Base-by-base conservation (phyloP, 2,113 vertebrate genomes). In the Atractosteus spatula region DNA sequence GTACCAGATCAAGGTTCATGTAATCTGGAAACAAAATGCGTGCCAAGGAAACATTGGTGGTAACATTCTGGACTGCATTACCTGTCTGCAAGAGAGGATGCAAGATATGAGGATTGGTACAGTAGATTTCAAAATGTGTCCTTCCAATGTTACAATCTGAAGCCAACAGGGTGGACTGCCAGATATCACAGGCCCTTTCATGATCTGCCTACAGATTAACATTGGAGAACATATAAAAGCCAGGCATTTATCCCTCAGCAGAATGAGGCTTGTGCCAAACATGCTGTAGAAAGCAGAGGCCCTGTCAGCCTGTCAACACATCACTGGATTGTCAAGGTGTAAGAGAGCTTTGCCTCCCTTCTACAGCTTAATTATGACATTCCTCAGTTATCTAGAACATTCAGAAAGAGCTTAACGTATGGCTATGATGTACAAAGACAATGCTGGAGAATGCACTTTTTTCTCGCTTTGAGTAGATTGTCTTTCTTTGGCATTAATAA, bases 361-460 rank as follows among this genome's bases (percentile, higher is more conserved):
- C 62, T 65, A 29, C 17, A 41, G 62, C 17, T 8, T 65, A 65
- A 65, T 65, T 65, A 65, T 41, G 62, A 65, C 41, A 65, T 11
- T 41, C 5, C 17, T 4, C 4, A 7, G 62, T 59, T 59, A 59
- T 59, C 57, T 3, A 14, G n/a, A 4, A 5, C 5, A n/a, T 2
- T n/a, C 6, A 59, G 57, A 13, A 59, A 11, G 57, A 59, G 57
- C 12, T 3, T 11, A 13, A 59, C 5, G 57, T 59, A 59, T 29
- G 57, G 14, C 3, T 59, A 59, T 59, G 14, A 59, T 3, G 5
- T 3, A 59, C 14, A 59, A 59, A 59, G 57, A 59, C 5, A 59
- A n/a, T n/a, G n/a, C n/a, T 13, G 10, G 11, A 13, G 12, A 2
- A n/a, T 59, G 12, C 1, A 29, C 29, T 29, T 29, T 29, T 29